Evolutionary conservation across 2,888 invertebrate species (phyloP).

Genomic region (Desoria tigrina): DNA sequence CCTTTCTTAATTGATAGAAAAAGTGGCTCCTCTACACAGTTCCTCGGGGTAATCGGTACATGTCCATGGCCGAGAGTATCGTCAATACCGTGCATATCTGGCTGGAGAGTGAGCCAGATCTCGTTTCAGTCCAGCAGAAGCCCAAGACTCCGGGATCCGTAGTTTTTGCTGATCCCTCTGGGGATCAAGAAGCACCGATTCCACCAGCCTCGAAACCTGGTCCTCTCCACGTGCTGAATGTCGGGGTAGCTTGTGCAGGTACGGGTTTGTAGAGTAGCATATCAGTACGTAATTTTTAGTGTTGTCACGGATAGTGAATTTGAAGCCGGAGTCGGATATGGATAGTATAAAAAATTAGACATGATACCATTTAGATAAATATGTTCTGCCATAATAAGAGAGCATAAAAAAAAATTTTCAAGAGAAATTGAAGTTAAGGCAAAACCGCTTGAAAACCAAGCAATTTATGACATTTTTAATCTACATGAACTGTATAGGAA

Average conservation of each 20-base stretch:
- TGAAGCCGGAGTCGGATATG: no score
- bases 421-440: no score
- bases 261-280: constrained; percentile 5
- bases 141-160: not conserved
- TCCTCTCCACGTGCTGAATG: constrained; percentile 32
- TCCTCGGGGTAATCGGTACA: constrained; percentile 25
- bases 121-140: constrained; percentile 17
- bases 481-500: no score
- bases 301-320: no score
- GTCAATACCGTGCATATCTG: constrained; percentile 46
- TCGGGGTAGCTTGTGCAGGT: constrained; percentile 30
- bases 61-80: constrained; percentile 50
- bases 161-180: not conserved
- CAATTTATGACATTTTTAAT: no score
- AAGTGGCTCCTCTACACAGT: constrained; percentile 24
- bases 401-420: no score
- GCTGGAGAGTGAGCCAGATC: constrained; percentile 38
- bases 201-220: no score
- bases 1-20: constrained; percentile 18
- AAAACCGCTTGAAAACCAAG: no score
- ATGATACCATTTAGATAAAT: no score
- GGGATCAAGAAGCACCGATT: not conserved
- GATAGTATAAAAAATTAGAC: no score
- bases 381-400: no score
- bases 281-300: no score